Percentiles rank a stretch among this genome's conserved stretches.
Evolutionary conservation across 1,140 invertebrate species (phyloP).

Genomic region (Brachionus paranguensis): DNA sequence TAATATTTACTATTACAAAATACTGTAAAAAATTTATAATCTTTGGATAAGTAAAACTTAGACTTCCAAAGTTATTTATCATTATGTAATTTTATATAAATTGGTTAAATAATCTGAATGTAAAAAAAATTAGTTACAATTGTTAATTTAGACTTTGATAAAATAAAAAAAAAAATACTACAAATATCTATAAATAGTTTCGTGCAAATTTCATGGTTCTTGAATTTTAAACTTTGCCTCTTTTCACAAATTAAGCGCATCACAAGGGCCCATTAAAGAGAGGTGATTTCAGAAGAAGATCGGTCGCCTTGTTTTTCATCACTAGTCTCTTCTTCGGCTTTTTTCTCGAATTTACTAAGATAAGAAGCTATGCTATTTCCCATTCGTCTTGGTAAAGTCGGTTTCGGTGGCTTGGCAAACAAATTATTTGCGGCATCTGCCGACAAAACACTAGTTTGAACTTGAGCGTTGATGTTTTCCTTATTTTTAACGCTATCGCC

Average conservation of each 20-base stretch:
- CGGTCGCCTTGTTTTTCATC: background rate
- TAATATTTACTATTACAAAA: background rate
- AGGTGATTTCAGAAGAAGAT: constrained; percentile 25
- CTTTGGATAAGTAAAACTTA: background rate
- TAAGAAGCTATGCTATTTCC: background rate
- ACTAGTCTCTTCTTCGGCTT: background rate
- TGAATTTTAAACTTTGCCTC: background rate
- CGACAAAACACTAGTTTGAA: background rate
- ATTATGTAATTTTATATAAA: background rate
- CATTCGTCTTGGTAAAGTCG: background rate
- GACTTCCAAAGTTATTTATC: background rate
- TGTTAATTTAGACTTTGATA: background rate
- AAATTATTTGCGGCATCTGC: background rate
- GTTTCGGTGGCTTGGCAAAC: constrained; percentile 11
- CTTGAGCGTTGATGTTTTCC: background rate
- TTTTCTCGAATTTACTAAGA: constrained; percentile 30
- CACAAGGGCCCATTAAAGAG: background rate
- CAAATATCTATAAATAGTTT: background rate
- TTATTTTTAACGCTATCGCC: background rate
- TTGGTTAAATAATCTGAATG: background rate
- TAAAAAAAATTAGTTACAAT: background rate
- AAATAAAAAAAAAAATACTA: background rate
- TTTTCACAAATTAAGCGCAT: background rate
- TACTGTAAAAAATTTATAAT: background rate
- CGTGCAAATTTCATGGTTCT: background rate